phyloP scores from a whole-genome alignment of 2,888 invertebrate species.

The Xestobium rufovillosum region DNA sequence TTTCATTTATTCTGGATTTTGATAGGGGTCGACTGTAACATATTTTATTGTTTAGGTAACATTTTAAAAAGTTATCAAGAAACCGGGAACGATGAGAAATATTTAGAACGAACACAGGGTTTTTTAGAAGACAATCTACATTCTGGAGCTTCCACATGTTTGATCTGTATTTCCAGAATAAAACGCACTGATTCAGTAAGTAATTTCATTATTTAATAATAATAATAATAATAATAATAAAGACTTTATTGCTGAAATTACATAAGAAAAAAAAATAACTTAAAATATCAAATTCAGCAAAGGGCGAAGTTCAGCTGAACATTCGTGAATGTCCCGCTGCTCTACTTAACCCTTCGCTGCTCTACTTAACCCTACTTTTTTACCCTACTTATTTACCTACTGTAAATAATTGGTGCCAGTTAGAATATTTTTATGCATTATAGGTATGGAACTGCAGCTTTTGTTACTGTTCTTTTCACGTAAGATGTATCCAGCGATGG shows the following conservation, averaged over 20 bases:
- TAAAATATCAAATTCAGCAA: too few relatives aligned
- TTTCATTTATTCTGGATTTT: slow-evolving; percentile 12
- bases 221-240: too few relatives aligned
- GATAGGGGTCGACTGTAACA: slow-evolving; percentile 1
- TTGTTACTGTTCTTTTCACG: slow-evolving; percentile 80
- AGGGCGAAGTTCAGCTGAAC: too few relatives aligned
- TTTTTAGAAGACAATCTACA: slow-evolving; percentile 72
- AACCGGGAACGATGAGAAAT: slow-evolving; percentile 40
- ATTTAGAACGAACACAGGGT: slow-evolving; percentile 55
- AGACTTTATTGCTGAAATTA: too few relatives aligned
- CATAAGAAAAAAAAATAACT: too few relatives aligned
- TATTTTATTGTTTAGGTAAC: slow-evolving; percentile 35
- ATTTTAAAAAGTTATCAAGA: slow-evolving; percentile 46
- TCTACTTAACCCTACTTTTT: neutral
- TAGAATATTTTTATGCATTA: too few relatives aligned
- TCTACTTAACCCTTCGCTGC: neutral
- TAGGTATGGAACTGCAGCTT: slow-evolving; percentile 81
- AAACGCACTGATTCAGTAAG: slow-evolving; percentile 66
- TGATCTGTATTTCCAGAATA: slow-evolving; percentile 84
- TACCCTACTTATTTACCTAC: neutral
- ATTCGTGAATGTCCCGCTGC: neutral
- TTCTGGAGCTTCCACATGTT: slow-evolving; percentile 74
- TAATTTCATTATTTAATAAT: slow-evolving; percentile 4
- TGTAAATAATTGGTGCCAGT: too few relatives aligned
- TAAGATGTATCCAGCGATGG: slow-evolving; percentile 88